Evolutionary conservation across 2,888 invertebrate genomes (phyloP), one percentile per base, ranked within the genome.

Genomic region (Linnaemya vulpina): DNA sequence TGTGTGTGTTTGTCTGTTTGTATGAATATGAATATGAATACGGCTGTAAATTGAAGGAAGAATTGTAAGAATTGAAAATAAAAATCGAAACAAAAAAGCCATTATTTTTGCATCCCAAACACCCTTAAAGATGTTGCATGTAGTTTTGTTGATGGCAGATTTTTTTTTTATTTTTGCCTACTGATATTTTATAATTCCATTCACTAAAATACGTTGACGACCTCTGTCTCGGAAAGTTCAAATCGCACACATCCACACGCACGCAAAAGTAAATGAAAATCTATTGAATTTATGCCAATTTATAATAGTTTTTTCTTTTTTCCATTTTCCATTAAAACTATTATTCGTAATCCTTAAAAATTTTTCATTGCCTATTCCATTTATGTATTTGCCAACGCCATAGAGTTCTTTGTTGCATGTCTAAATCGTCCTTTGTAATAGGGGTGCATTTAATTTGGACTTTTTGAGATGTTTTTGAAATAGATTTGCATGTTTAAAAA

Each of bases 401-500:
- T 1, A 30, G 49, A 20, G 51, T 40, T 43, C 35, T 62, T 83
- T 51, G 30, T 70, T 70, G 49, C 58, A 40, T 82, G 49, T 53
- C 35, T 8, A 75, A 68, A 35, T 67, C 60, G 38, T 17, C 74
- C 40, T 30, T 65, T 30, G 10, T 43, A 43, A 79, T 86, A 86
- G 86, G 88, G 89, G 87, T 88, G 89, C 85, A 85, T 86, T 74
- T 80, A 74, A 80, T 68, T 53, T 80, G 8, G 58, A 74, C 20
- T 58, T 51, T 68, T 38, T 65, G 49, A 62, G 20, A 55, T 55
- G 53, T 17, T 71, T 55, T 68, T 46, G 11, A 75, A 81, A 68
- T 78, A 80, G 68, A 89, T 89, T 89, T 89, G 90, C 90, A 89
- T 89, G 90, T 89, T 89, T 89, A 89, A 89, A 89, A 89, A 88